Evolutionary conservation across 2,797 vertebrate genomes (phyloP).

Genomic region (Dryobates pubescens): DNA sequence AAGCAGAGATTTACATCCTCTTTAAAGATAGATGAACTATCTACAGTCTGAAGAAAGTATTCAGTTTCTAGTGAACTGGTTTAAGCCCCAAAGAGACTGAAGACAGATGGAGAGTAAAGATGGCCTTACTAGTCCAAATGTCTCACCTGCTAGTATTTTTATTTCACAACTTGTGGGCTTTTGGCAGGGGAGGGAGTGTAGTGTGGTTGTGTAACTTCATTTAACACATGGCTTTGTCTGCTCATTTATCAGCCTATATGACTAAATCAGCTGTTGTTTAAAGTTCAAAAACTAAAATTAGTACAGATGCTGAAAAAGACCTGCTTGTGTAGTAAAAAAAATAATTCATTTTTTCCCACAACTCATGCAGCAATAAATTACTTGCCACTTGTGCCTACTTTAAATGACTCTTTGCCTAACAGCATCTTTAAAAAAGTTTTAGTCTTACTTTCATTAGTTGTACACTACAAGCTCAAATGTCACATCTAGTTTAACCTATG

Average conservation of each 20-base stretch:
- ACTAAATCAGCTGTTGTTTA: neutral
- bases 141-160: neutral
- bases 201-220: neutral
- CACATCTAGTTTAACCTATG: neutral
- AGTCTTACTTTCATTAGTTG: neutral
- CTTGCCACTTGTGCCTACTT: neutral
- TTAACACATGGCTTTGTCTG: neutral
- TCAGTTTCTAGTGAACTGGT: neutral
- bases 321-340: neutral
- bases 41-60: neutral
- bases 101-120: neutral
- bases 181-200: rapidly evolving
- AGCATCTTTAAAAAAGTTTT: neutral
- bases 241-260: neutral
- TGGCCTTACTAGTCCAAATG: neutral
- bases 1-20: neutral
- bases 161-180: neutral
- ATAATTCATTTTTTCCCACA: neutral
- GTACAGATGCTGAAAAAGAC: neutral
- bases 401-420: neutral
- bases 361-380: neutral
- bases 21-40: neutral
- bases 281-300: neutral
- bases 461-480: neutral
- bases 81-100: neutral